Conservation (phyloP, 2,888 invertebrate genomes). For the Deilephila porcellus region DNA sequence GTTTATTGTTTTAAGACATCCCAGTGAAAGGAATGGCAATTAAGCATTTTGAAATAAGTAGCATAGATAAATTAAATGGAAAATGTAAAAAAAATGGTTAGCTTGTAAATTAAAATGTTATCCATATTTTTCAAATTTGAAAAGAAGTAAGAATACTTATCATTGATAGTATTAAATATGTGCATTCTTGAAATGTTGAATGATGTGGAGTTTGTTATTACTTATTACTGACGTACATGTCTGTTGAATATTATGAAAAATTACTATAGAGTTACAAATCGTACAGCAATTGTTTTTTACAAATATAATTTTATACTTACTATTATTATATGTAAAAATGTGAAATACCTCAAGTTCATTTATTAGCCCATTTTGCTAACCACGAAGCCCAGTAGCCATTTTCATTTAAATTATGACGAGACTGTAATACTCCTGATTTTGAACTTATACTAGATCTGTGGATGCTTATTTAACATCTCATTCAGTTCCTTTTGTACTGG, state of each 20-base stretch:
- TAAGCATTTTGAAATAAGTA: constrained; percentile 39
- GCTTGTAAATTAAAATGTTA: constrained; percentile 31
- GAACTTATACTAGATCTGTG: constrained; percentile 54
- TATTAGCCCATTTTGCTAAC: constrained; percentile 14
- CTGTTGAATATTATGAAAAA: constrained; percentile 25
- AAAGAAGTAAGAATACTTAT: constrained; percentile 20
- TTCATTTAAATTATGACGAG: constrained; percentile 23
- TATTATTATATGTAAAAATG: constrained; percentile 15
- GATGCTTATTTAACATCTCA: constrained; percentile 48
- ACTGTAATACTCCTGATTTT: constrained; percentile 27
- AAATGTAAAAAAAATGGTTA: constrained; percentile 30
- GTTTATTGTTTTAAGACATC: constrained; percentile 32
- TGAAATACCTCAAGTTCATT: constrained; percentile 26
- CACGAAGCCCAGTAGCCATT: background rate
- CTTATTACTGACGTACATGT: constrained; percentile 22
- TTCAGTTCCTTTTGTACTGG: constrained; percentile 78
- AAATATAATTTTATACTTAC: constrained; percentile 25
- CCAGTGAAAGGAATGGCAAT: constrained; percentile 37
- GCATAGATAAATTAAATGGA: constrained; percentile 34
- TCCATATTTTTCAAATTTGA: constrained; percentile 28
- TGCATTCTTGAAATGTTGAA: constrained; percentile 14
- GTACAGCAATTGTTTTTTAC: constrained; percentile 20
- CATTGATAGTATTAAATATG: constrained; percentile 16
- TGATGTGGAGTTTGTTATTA: constrained; percentile 8
- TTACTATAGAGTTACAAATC: constrained; percentile 20